A percentile compares a stretch with the other conserved stretches of the same genome.
phyloP scores from a whole-genome alignment of 2,113 vertebrate genomes.

The Phrynocephalus versicolor region DNA sequence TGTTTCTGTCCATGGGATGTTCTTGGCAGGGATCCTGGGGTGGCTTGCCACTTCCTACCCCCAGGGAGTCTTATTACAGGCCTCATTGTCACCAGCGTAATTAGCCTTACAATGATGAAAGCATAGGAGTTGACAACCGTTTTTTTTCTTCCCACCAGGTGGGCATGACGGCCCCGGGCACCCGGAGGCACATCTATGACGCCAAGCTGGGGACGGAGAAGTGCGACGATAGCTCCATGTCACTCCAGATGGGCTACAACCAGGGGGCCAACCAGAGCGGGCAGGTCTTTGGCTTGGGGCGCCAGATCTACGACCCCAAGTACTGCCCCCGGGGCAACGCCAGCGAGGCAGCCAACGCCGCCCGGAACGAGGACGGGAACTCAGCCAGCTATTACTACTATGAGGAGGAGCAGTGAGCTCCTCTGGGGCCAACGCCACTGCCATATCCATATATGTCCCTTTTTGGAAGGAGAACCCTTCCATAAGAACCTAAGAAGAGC shows the following conservation, averaged over 20 bases:
- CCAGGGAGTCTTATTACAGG: too few species aligned
- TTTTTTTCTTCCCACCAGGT: constrained; percentile 70
- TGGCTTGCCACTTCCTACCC: too few species aligned
- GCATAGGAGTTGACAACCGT: not conserved
- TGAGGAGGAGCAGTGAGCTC: constrained; percentile 60
- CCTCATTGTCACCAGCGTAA: too few species aligned
- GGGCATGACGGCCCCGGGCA: constrained; percentile 93
- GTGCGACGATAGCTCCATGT: constrained; percentile 93
- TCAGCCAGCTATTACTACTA: constrained; percentile 46
- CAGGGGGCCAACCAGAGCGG: constrained; percentile 91
- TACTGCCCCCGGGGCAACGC: constrained; percentile 84
- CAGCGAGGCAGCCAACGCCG: not conserved
- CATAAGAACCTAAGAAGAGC: too few species aligned
- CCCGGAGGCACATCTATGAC: constrained; percentile 91
- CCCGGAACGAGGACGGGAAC: not conserved
- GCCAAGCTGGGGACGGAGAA: constrained; percentile 88
- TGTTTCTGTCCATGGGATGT: too few species aligned
- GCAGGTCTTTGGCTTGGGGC: constrained; percentile 90
- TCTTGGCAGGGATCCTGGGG: too few species aligned
- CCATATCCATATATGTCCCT: constrained; percentile 27
- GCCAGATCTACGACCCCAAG: constrained; percentile 95
- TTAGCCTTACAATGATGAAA: too few species aligned
- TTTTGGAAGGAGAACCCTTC: not conserved
- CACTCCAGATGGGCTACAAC: constrained; percentile 92
- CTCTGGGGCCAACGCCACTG: not conserved